Evolutionary conservation across 1,140 invertebrate species (phyloP), one percentile per base, ranked within the genome.

Genomic region (Tetragnatha versicolor): DNA sequence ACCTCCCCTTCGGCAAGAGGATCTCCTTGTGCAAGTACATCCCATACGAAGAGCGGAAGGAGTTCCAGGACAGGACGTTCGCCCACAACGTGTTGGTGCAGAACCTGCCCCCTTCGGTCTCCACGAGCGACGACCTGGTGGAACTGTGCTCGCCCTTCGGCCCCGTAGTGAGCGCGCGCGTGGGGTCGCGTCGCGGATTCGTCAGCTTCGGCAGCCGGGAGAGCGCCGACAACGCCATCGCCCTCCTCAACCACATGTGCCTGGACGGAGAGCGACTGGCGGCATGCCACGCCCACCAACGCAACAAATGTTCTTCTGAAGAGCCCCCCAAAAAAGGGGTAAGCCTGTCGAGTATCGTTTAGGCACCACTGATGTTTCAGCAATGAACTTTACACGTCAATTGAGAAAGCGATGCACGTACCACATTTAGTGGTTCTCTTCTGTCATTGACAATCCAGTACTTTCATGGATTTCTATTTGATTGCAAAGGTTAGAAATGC

Each of bases 51-150:
- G 97, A 99, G 88, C 93, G 98, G 82, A 94, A 98, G 53, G 93
- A 96, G 83, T 96, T 87, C 84, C 83, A 96, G 88, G 95, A 97
- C 84, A 93, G 94, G 45, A 97, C 98, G 85, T 90, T 95, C 42
- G 99, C 98, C 88, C 99, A 97, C 49, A 99, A 99, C 86, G 96
- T 99, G 0, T 99, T 98, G 85, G 93, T 99, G 1, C 99, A 99
- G 86, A 99, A 99, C 86, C 98, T 99, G 86, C 93, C 93, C 35
- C 96, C 99, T 83, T 94, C 97, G 69, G 90, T 98, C 82, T 92
- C 92, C 79, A 92, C 92, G 80, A 96, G 99, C 86, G 94, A 98
- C 65, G 93, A 94, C 85, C 87, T 99, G 3, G 91, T 91, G 81
- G 92, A 94, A 12, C 92, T 98, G 91, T 99, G 99, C 88, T 93